phyloP scores from a whole-genome alignment of 2,797 vertebrate species.

The Limosa lapponica region DNA sequence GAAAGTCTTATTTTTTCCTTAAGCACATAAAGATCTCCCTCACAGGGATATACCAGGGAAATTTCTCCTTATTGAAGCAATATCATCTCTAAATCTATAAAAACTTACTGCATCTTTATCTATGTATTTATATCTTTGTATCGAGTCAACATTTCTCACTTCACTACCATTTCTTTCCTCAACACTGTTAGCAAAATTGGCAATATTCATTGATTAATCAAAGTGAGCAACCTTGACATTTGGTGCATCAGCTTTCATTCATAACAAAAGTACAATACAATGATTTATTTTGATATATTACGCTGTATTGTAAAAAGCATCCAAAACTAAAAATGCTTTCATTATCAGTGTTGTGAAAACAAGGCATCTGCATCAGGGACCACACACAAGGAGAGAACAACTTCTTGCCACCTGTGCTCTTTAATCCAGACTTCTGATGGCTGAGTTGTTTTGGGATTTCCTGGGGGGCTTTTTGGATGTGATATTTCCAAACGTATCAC shows the following conservation, averaged over 20 bases:
- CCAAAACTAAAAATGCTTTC: slow-evolving; percentile 26
- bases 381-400: not conserved
- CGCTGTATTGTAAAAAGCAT: not conserved
- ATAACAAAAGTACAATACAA: not conserved
- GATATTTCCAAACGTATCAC: not conserved
- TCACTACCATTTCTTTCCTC: not conserved
- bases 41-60: not conserved
- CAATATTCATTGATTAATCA: slow-evolving; percentile 8
- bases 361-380: not conserved
- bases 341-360: slow-evolving; percentile 15
- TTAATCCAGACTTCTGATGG: not conserved
- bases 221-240: not conserved
- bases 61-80: not conserved
- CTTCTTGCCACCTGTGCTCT: not conserved
- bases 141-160: not conserved
- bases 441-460: not conserved
- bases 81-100: not conserved
- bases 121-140: not conserved
- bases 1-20: not conserved
- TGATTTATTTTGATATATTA: slow-evolving; percentile 16
- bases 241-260: not conserved
- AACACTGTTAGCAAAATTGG: not conserved
- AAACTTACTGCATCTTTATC: not conserved
- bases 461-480: not conserved
- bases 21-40: not conserved